phyloP scores from a whole-genome alignment of 2,888 invertebrate genomes.

The Cephus sareptanus region DNA sequence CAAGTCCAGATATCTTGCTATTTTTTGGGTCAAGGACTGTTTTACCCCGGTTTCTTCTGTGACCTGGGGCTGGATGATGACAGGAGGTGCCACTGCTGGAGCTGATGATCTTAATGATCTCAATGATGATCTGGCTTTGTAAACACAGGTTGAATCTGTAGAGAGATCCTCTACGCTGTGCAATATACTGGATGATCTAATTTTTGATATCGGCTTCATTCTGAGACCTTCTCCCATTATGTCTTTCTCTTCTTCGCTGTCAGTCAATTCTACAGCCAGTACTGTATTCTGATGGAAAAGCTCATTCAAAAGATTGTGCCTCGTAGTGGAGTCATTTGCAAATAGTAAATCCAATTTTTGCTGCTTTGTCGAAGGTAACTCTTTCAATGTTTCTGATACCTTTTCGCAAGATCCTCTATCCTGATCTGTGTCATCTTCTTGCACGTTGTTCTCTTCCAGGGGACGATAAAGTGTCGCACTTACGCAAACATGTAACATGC shows the following conservation, averaged over 20 bases:
- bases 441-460: slow-evolving; percentile 64
- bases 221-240: slow-evolving; percentile 69
- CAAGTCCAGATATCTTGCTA: slow-evolving; percentile 74
- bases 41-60: slow-evolving; percentile 27
- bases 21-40: slow-evolving; percentile 58
- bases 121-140: slow-evolving; percentile 70
- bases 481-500: slow-evolving; percentile 81
- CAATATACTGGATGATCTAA: slow-evolving; percentile 77
- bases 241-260: slow-evolving; percentile 71
- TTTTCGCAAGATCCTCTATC: slow-evolving; percentile 26
- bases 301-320: slow-evolving; percentile 63
- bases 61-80: slow-evolving; percentile 28
- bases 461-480: slow-evolving; percentile 77
- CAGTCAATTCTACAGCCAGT: slow-evolving; percentile 57
- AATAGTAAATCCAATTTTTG: slow-evolving; percentile 61
- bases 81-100: slow-evolving; percentile 1
- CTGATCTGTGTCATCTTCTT: slow-evolving; percentile 28
- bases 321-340: slow-evolving; percentile 55
- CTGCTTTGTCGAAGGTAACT: slow-evolving; percentile 53
- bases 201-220: slow-evolving; percentile 72
- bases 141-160: slow-evolving; percentile 81
- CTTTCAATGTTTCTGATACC: slow-evolving; percentile 27
- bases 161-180: slow-evolving; percentile 82
- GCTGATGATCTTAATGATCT: slow-evolving; percentile 33
- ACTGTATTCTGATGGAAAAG: slow-evolving; percentile 59